phyloP scores from a whole-genome alignment of 2,888 invertebrate species.

The Ichneumoninae sp. region DNA sequence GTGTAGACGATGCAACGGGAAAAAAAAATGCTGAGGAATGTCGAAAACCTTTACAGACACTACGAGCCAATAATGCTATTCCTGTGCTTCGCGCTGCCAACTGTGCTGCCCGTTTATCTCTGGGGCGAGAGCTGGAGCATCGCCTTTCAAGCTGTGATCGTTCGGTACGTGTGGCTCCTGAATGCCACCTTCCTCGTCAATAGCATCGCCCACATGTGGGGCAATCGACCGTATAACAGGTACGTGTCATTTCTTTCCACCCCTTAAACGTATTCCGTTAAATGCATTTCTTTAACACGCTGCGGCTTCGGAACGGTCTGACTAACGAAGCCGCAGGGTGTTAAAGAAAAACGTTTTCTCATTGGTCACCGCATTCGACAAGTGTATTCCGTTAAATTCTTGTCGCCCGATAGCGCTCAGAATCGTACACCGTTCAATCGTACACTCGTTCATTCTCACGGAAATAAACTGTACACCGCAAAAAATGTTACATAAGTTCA shows the following conservation, averaged over 20 bases:
- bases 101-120: constrained; percentile 85
- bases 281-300: too few relatives aligned
- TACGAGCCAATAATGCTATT: constrained; percentile 86
- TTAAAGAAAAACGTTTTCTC: too few relatives aligned
- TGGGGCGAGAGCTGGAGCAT: constrained; percentile 86
- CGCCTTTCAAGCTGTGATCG: constrained; percentile 79
- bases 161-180: constrained; percentile 86
- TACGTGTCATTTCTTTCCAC: constrained; percentile 69
- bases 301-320: too few relatives aligned
- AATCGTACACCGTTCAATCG: too few relatives aligned
- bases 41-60: constrained; percentile 80
- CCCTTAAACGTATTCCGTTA: not conserved
- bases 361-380: too few relatives aligned
- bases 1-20: not conserved
- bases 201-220: constrained; percentile 87
- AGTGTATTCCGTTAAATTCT: too few relatives aligned
- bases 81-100: constrained; percentile 86
- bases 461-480: too few relatives aligned
- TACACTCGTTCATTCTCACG: too few relatives aligned
- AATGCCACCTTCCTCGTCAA: constrained; percentile 89
- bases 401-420: too few relatives aligned
- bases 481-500: too few relatives aligned
- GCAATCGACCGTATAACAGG: constrained; percentile 84
- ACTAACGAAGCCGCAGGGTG: too few relatives aligned
- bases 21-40: constrained; percentile 14